Base-by-base conservation (phyloP, 2,888 invertebrate species). In the Patella depressa region DNA sequence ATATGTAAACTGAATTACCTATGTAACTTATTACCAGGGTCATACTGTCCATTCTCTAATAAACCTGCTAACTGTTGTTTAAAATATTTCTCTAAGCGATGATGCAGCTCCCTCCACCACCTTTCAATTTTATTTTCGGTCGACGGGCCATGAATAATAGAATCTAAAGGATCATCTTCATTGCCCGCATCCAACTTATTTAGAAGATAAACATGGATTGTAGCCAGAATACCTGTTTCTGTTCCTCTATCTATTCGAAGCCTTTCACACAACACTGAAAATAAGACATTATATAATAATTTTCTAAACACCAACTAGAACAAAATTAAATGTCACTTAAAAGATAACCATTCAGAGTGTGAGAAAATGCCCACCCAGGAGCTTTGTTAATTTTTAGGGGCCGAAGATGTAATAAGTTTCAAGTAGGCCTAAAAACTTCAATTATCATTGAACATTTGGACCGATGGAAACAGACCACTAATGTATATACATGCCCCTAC, bases 91-190 rank as follows among this genome's bases (percentile, higher is more conserved):
- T 59, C 59, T n/a, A 59, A 59, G 17, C 59, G 17, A 59, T 59
- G 59, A 59, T 15, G 59, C 59, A n/a, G 59, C n/a, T 15, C 14
- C 14, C 19, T 59, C 19, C n/a, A 59, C n/a, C 19, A 59, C 59
- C 59, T 17, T 65, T 65, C 65, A 7, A 65, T 65, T 65, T 65
- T 65, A n/a, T 65, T 65, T 65, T 65, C 65, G 9, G 65, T 65
- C 9, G 65, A 65, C 7, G 65, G 65, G n/a, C 65, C 65, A 65
- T 65, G 24, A 9, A 65, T n/a, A 65, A 65, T 24, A 17, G 17
- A 17, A 17, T 55, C 55, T 55, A 55, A 2, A 12, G 17, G 14
- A 15, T 55, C 55, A 15, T 55, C 55, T 55, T 55, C 55, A 15
- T 12, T 55, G 17, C 17, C 17, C 12, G 2, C 55, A 12, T 2